phyloP scores from a whole-genome alignment of 35 echinoderm and acorn worm genomes.

The Strongylocentrotus purpuratus region DNA sequence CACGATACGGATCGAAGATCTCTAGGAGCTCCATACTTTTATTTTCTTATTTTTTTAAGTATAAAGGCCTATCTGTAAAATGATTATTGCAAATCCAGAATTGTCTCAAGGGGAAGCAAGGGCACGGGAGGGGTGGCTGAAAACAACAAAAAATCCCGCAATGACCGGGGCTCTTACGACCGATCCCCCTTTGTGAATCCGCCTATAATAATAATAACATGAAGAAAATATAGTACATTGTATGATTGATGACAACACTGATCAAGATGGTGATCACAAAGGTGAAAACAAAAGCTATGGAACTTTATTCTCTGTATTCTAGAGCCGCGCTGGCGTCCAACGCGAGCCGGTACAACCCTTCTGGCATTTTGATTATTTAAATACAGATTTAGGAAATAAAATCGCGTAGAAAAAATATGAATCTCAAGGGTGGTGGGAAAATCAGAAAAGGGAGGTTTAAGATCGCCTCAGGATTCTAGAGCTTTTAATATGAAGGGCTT shows the following conservation, averaged over 20 bases:
- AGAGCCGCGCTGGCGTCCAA: not conserved
- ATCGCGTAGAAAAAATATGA: not conserved
- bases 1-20: too few relatives aligned
- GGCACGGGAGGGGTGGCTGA: too few relatives aligned
- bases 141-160: too few relatives aligned
- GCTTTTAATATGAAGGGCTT: not conserved
- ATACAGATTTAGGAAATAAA: not conserved
- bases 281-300: not conserved
- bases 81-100: too few relatives aligned
- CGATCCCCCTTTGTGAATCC: too few relatives aligned
- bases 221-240: not conserved
- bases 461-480: not conserved
- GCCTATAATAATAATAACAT: not conserved
- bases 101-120: too few relatives aligned
- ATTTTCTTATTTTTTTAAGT: too few relatives aligned
- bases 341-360: not conserved
- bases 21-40: too few relatives aligned
- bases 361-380: not conserved
- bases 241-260: not conserved
- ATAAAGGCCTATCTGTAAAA: too few relatives aligned
- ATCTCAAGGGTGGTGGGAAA: not conserved
- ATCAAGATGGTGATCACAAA: not conserved
- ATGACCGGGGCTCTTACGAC: too few relatives aligned
- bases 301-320: not conserved
- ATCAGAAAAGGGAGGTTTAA: not conserved